Percentiles rank a stretch among this genome's conserved stretches.
These are phyloP conservation scores for Heliconius charithonia DNA, from an alignment of 2,888 invertebrate genomes.

Conservation along the genomic window DNA sequence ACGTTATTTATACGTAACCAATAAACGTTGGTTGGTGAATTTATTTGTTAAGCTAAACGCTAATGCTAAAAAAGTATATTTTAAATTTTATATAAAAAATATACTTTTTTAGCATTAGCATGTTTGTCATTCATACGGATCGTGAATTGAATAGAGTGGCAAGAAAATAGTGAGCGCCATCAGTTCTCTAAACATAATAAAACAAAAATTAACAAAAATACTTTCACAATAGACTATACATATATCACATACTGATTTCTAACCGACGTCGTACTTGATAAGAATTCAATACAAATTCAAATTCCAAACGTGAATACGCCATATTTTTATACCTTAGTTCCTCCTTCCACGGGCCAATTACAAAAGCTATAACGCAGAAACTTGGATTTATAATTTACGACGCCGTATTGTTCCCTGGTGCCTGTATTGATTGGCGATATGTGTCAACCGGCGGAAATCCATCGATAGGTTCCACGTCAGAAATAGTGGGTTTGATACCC, in stretches of 20 bases:
- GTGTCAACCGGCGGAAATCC: constrained; percentile 83
- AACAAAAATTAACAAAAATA: not conserved
- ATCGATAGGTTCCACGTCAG: constrained; percentile 81
- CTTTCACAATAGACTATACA: not conserved
- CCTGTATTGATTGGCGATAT: constrained; percentile 78
- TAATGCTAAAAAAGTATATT: too few species aligned
- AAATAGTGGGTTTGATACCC: constrained; percentile 80
- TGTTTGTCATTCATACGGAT: too few species aligned
- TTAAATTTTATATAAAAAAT: too few species aligned
- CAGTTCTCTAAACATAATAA: not conserved
- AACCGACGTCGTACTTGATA: not conserved
- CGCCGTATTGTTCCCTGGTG: constrained; percentile 80
- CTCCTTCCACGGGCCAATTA: constrained; percentile 28
- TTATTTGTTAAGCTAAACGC: too few species aligned
- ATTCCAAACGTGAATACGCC: not conserved
- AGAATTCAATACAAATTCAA: not conserved
- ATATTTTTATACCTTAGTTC: constrained; percentile 23
- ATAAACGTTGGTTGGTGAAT: too few species aligned
- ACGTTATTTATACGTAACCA: too few species aligned
- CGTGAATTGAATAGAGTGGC: too few species aligned
- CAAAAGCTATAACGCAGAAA: constrained; percentile 34
- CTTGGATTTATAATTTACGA: constrained; percentile 67
- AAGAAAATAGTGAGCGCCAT: not conserved
- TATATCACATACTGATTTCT: not conserved
- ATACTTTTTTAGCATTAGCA: too few species aligned